These are phyloP conservation scores for Electrona antarctica DNA, from an alignment of 2,113 vertebrate species.

Conservation along the genomic window DNA sequence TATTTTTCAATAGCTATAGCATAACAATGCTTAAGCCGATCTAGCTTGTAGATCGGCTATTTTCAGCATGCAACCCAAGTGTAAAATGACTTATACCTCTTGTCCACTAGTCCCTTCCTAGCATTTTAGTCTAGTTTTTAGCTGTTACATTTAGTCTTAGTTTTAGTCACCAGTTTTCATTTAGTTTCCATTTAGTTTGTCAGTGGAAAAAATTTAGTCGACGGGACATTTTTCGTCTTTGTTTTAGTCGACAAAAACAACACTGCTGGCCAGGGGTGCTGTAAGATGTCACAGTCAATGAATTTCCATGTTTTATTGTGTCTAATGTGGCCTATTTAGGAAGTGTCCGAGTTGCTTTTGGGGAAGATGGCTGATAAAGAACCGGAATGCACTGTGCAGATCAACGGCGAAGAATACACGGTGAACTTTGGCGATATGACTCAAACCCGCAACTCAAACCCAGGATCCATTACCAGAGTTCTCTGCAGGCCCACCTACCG, in stretches of 20 bases:
- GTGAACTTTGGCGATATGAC: constrained; percentile 61
- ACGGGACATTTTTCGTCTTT: too few species aligned
- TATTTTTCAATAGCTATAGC: too few species aligned
- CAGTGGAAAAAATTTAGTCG: too few species aligned
- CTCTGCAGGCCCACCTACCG: constrained; percentile 54
- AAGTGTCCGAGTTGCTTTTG: constrained; percentile 23
- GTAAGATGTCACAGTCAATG: too few species aligned
- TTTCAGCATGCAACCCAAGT: too few species aligned
- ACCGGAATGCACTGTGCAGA: constrained; percentile 19
- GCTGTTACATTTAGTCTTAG: too few species aligned
- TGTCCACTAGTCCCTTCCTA: too few species aligned
- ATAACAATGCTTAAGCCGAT: too few species aligned
- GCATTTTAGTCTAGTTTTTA: not conserved
- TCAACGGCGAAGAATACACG: constrained; percentile 23
- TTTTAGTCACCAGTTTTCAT: not conserved
- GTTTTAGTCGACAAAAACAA: too few species aligned
- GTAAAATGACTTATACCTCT: too few species aligned
- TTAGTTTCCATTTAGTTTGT: not conserved
- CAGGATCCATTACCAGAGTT: constrained; percentile 31
- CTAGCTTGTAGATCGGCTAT: too few species aligned
- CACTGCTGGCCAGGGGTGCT: too few species aligned
- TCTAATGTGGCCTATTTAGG: constrained; percentile 21
- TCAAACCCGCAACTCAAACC: constrained; percentile 49
- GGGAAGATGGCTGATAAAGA: constrained; percentile 26
- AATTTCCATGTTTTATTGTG: not conserved